Evolutionary conservation across 2,888 invertebrate species (phyloP).

Genomic region (Noctua comes): DNA sequence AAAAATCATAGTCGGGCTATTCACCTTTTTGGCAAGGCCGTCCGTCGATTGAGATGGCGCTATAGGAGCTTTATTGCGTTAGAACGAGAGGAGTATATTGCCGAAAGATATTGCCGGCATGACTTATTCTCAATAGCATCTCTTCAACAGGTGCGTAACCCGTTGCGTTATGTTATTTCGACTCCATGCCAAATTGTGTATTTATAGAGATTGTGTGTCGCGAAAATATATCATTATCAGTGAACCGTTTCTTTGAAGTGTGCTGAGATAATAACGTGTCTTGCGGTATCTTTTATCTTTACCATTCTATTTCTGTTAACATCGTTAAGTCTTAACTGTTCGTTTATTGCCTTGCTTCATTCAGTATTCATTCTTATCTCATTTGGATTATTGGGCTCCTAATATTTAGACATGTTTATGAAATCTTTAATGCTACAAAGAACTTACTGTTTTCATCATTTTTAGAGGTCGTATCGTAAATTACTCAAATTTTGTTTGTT

Average conservation of each 20-base stretch:
- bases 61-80: conserved; percentile 37
- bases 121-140: conserved; percentile 60
- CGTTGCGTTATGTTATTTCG: conserved; percentile 66
- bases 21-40: conserved; percentile 82
- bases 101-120: conserved; percentile 70
- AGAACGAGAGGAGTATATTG: conserved; percentile 61
- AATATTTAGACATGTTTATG: conserved; percentile 29
- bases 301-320: conserved; percentile 37
- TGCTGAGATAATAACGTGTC: conserved; percentile 26
- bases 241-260: conserved; percentile 58
- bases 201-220: conserved; percentile 60
- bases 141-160: conserved; percentile 70
- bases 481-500: background rate
- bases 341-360: conserved; percentile 32
- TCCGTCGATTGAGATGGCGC: conserved; percentile 65
- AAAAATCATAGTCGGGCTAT: conserved; percentile 72
- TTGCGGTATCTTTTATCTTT: conserved; percentile 41
- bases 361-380: conserved; percentile 44
- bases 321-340: conserved; percentile 14
- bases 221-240: conserved; percentile 58
- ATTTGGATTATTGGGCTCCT: conserved; percentile 1
- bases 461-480: background rate
- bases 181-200: conserved; percentile 71
- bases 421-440: conserved; percentile 25
- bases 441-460: background rate